These are phyloP conservation scores for Propsilocerus akamusi DNA, from an alignment of 1,140 invertebrate species.

Conservation along the genomic window DNA sequence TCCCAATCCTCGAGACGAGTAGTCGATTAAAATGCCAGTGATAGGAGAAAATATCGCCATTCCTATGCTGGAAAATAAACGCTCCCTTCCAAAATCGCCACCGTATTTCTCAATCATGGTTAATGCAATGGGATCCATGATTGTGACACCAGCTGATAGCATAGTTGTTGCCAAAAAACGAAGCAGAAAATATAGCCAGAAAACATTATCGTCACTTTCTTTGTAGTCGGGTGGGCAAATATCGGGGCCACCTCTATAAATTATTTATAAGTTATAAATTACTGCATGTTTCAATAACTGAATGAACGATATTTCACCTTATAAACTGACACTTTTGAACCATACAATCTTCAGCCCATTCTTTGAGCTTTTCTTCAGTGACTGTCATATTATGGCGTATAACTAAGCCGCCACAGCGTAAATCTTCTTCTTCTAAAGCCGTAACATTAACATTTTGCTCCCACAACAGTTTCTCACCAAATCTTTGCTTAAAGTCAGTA, in stretches of 20 bases:
- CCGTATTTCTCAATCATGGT: slow-evolving; percentile 62
- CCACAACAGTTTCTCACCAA: slow-evolving; percentile 36
- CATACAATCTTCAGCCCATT: slow-evolving; percentile 39
- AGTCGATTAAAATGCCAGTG: slow-evolving; percentile 57
- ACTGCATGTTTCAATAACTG: slow-evolving; percentile 3
- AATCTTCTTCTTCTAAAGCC: slow-evolving; percentile 44
- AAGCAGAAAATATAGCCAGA: slow-evolving; percentile 59
- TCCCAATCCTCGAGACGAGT: slow-evolving; percentile 33
- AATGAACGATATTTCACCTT: slow-evolving; percentile 19
- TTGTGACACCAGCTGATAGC: slow-evolving; percentile 52
- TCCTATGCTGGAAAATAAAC: slow-evolving; percentile 57
- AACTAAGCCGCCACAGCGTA: slow-evolving; percentile 48
- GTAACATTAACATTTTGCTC: slow-evolving; percentile 44
- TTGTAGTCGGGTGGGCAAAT: slow-evolving; percentile 54
- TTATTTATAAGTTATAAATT: no score
- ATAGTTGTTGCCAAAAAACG: slow-evolving; percentile 56
- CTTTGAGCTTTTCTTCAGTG: slow-evolving; percentile 27
- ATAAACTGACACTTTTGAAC: slow-evolving; percentile 48
- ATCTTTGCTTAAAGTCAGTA: slow-evolving; percentile 45
- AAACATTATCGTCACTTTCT: slow-evolving; percentile 49
- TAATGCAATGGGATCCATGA: slow-evolving; percentile 65
- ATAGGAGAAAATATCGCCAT: slow-evolving; percentile 66
- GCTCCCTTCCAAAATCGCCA: slow-evolving; percentile 59
- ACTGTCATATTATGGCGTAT: slow-evolving; percentile 37
- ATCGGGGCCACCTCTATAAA: slow-evolving; percentile 39